These are phyloP conservation scores for Halocaridina rubra DNA, from an alignment of 2,888 invertebrate species.

Conservation along the genomic window DNA sequence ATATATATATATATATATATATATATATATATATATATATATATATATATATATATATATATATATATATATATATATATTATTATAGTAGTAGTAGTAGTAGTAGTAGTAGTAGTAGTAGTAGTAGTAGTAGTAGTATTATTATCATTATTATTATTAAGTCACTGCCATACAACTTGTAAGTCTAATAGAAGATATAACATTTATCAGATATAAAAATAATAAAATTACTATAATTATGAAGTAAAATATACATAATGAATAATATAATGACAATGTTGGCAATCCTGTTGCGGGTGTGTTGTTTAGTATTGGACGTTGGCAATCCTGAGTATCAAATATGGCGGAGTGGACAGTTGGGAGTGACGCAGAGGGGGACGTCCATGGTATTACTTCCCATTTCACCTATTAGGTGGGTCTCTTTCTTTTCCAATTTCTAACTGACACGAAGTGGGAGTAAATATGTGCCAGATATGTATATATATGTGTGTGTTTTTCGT, in stretches of 20 bases:
- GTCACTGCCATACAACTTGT: too few species aligned
- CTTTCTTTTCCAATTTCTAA: background rate
- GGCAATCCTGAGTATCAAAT: slow-evolving; percentile 12
- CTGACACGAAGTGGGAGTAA: background rate
- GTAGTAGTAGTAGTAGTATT: too few species aligned
- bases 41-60: too few species aligned
- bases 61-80: too few species aligned
- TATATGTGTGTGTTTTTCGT: too few species aligned
- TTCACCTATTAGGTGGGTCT: slow-evolving; percentile 4
- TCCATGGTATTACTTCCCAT: background rate
- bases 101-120: too few species aligned
- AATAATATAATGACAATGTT: background rate
- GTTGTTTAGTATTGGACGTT: slow-evolving; percentile 16
- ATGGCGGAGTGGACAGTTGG: slow-evolving; percentile 28
- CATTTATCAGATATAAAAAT: background rate
- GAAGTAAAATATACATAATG: background rate
- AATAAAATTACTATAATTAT: background rate
- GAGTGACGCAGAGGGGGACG: slow-evolving; percentile 18
- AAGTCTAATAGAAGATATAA: background rate
- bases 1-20: too few species aligned
- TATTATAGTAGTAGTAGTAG: too few species aligned
- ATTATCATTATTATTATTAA: too few species aligned
- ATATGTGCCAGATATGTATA: background rate
- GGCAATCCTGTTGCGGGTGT: slow-evolving; percentile 9
- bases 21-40: too few species aligned